A percentile compares a stretch with the other conserved stretches of the same genome.
phyloP scores from a whole-genome alignment of 2,797 vertebrate genomes.

The Hippocampus kuda region DNA sequence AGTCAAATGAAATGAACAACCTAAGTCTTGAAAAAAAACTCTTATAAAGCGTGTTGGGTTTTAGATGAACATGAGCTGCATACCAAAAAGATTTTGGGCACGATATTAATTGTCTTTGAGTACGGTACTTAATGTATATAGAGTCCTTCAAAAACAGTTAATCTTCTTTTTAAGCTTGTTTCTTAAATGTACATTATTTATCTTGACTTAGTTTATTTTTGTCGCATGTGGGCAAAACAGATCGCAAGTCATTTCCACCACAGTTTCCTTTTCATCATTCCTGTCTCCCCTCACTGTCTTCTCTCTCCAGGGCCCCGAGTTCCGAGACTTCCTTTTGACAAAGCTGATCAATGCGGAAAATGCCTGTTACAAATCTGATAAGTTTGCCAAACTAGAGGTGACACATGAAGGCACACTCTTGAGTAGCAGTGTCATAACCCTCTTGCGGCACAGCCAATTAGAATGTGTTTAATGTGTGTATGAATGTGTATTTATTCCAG shows the following conservation, averaged over 20 bases:
- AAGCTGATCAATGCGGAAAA: slow-evolving; percentile 97
- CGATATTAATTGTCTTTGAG: too few species aligned
- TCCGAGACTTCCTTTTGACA: slow-evolving; percentile 90
- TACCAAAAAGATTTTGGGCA: too few species aligned
- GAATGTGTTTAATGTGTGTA: not conserved
- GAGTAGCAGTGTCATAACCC: slow-evolving; percentile 2
- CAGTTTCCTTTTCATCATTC: slow-evolving; percentile 1
- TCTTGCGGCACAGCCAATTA: slow-evolving; percentile 1
- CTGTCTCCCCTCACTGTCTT: not conserved
- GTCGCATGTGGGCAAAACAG: not conserved
- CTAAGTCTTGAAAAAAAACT: too few species aligned
- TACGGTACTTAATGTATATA: too few species aligned
- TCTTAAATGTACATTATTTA: not conserved
- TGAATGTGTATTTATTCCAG: slow-evolving; percentile 49
- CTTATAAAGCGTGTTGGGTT: too few species aligned
- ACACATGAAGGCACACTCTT: slow-evolving; percentile 28
- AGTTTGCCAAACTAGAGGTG: slow-evolving; percentile 97
- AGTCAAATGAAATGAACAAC: not conserved
- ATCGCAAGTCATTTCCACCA: not conserved
- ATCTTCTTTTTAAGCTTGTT: not conserved
- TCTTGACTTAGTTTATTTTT: not conserved
- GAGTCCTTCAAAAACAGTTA: too few species aligned
- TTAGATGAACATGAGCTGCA: too few species aligned
- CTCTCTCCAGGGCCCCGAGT: slow-evolving; percentile 75
- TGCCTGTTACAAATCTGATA: slow-evolving; percentile 96